Evolutionary conservation across 2,888 invertebrate genomes (phyloP).

Genomic region (Andrena bucephala): DNA sequence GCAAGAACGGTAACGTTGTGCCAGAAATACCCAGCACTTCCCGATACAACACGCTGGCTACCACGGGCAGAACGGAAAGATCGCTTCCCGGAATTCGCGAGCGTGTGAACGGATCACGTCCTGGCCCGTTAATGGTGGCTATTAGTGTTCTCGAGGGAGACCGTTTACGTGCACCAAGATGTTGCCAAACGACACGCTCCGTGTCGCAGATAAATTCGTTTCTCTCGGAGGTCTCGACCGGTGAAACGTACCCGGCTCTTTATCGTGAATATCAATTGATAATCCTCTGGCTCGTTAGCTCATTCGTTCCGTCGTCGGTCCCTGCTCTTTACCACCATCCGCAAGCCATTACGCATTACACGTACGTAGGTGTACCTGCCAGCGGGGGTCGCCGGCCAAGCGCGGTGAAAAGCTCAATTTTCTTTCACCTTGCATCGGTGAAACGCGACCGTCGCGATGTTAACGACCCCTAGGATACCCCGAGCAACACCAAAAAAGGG

Average conservation of each 20-base stretch:
- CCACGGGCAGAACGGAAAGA: slow-evolving; percentile 58
- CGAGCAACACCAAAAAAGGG: slow-evolving; percentile 18
- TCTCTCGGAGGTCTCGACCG: slow-evolving; percentile 39
- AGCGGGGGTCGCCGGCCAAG: neutral
- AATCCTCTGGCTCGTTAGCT: slow-evolving; percentile 40
- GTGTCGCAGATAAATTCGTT: slow-evolving; percentile 67
- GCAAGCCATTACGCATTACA: neutral
- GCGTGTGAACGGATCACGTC: slow-evolving; percentile 69
- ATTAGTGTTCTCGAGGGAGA: slow-evolving; percentile 68
- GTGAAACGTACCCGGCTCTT: slow-evolving; percentile 34
- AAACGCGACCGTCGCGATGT: slow-evolving; percentile 25
- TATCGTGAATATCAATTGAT: slow-evolving; percentile 63
- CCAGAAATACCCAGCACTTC: slow-evolving; percentile 52
- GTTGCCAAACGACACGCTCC: slow-evolving; percentile 60
- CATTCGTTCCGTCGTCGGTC: neutral
- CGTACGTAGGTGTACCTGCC: neutral
- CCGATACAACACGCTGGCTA: slow-evolving; percentile 39
- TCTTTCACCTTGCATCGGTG: slow-evolving; percentile 10
- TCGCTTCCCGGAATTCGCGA: slow-evolving; percentile 68
- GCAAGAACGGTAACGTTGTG: slow-evolving; percentile 48
- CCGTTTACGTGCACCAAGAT: slow-evolving; percentile 66
- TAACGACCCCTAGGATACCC: slow-evolving; percentile 1
- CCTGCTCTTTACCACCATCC: neutral
- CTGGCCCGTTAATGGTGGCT: slow-evolving; percentile 71
- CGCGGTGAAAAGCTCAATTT: slow-evolving; percentile 38